These are phyloP conservation scores for Netelia inedita DNA, from an alignment of 2,888 invertebrate genomes.

Conservation along the genomic window DNA sequence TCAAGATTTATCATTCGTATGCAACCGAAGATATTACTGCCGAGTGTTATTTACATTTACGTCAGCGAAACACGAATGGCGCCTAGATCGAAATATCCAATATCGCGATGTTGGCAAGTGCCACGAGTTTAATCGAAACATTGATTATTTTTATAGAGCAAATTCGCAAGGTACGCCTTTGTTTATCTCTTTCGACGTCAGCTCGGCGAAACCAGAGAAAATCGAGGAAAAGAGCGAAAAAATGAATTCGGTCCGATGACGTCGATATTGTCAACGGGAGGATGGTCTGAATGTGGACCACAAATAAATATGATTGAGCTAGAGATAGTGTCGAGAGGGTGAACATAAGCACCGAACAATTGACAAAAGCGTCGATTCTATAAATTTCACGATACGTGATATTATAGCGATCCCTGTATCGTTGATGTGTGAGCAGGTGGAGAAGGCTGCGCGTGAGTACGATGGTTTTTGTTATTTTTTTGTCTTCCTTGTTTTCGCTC, in stretches of 20 bases:
- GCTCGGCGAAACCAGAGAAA: constrained; percentile 38
- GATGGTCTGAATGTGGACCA: constrained; percentile 43
- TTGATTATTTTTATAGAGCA: no score
- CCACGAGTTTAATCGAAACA: no score
- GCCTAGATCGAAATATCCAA: constrained; percentile 1
- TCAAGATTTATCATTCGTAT: not conserved
- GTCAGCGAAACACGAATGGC: constrained; percentile 17
- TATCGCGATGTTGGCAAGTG: not conserved
- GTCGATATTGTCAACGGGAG: constrained; percentile 15
- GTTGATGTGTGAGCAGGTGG: not conserved
- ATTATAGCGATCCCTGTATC: constrained; percentile 23
- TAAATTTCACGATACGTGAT: constrained; percentile 45
- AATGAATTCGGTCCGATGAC: constrained; percentile 37
- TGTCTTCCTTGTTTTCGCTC: constrained; percentile 8
- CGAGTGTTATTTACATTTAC: constrained; percentile 42
- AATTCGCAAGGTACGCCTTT: no score
- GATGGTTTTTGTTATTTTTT: constrained; percentile 9
- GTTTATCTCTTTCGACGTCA: not conserved
- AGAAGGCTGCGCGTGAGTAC: not conserved
- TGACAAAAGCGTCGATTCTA: constrained; percentile 68
- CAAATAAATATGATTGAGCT: constrained; percentile 52
- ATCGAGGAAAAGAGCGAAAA: constrained; percentile 28
- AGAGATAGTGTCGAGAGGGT: constrained; percentile 60
- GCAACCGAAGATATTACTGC: constrained; percentile 4
- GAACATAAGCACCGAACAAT: constrained; percentile 68